phyloP scores from a whole-genome alignment of 2,888 invertebrate species.

The Chalcis sispes region DNA sequence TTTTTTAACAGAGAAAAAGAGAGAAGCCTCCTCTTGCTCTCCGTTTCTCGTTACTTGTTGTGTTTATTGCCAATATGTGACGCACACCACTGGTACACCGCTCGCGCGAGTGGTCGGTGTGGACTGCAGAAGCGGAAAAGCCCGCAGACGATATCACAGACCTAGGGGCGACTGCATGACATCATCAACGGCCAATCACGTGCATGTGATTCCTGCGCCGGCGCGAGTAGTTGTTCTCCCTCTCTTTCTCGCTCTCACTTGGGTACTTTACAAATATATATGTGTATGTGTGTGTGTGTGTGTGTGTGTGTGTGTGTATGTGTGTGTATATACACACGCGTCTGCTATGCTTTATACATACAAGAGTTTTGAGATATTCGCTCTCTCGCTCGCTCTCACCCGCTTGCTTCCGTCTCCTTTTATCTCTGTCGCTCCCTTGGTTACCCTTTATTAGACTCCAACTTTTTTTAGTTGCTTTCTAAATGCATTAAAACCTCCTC shows the following conservation, averaged over 20 bases:
- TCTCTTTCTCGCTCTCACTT: background rate
- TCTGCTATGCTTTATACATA: background rate
- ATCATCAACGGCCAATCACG: conserved; percentile 72
- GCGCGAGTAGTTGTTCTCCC: conserved; percentile 59
- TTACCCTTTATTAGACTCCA: too few relatives aligned
- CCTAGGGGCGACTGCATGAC: conserved; percentile 74
- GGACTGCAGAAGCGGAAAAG: conserved; percentile 72
- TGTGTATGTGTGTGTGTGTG: background rate
- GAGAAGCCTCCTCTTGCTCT: background rate
- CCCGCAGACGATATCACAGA: conserved; percentile 74
- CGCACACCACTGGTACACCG: conserved; percentile 2
- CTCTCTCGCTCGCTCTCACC: background rate
- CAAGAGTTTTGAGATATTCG: too few relatives aligned
- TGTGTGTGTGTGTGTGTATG: too few relatives aligned
- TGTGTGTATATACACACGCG: too few relatives aligned
- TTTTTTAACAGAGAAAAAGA: background rate
- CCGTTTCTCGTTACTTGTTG: background rate
- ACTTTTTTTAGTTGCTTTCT: too few relatives aligned
- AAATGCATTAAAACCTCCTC: too few relatives aligned
- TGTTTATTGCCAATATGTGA: background rate
- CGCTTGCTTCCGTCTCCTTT: background rate
- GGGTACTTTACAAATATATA: background rate
- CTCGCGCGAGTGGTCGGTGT: conserved; percentile 69
- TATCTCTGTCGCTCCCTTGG: too few relatives aligned
- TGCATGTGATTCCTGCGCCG: conserved; percentile 26